Evolutionary conservation across 2,113 vertebrate genomes (phyloP), one percentile per base, ranked within the genome.

Genomic region (Archilochus colubris): DNA sequence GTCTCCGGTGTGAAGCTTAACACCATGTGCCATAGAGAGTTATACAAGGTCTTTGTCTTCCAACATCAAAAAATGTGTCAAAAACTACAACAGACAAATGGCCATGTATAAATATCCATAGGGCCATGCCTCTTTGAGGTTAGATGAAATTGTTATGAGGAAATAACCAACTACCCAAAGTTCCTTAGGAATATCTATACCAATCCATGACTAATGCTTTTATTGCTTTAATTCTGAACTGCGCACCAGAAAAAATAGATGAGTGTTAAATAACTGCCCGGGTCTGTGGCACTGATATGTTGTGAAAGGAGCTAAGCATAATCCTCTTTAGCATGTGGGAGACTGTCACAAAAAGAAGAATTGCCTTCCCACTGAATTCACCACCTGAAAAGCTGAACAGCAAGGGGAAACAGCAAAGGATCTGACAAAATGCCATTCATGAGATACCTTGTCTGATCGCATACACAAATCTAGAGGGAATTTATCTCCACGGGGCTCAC

Each of bases 371-470:
- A 25, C 85, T 93, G 4, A 3, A 78, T 74, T 93, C 73, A 53
- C 44, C 36, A 68, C 15, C 48, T 78, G 74, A 53, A 90, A 94
- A 90, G 40, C 57, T 64, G 64, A 80, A 40, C 53, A 88, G 68
- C n/a, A 90, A 94, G 27, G 8, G 24, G 30, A 75, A 81, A 83
- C 48, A 23, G 25, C 14, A 61, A 12, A 93, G 79, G 67, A 68
- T 86, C 61, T 86, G 88, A 89, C 82, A 86, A 95, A 97, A 93
- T 3, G 10, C 48, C 73, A 66, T 86, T 83, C 68, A 38, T 75
- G 59, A 81, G 44, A 74, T 64, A 55, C 6, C 40, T 68, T 91
- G 79, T 68, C 79, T 90, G 61, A 89, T 72, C 14, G 1, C 43
- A 70, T 25, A n/a, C 61, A 75, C 68, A 81, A 83, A 83, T 78